phyloP scores from a whole-genome alignment of 2,797 vertebrate species.

The Streptopelia turtur region DNA sequence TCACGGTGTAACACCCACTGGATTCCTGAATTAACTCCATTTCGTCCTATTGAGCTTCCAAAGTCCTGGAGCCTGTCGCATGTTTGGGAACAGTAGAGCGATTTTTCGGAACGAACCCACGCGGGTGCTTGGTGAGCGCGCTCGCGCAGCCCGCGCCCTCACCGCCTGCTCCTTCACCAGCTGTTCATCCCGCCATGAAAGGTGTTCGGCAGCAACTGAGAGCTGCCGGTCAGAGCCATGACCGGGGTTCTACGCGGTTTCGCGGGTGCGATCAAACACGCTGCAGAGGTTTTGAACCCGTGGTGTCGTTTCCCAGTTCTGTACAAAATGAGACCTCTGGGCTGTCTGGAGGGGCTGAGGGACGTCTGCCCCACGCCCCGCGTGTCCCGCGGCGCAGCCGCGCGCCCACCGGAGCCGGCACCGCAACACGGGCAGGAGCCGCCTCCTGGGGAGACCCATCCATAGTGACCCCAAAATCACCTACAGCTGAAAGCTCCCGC shows the following conservation, averaged over 20 bases:
- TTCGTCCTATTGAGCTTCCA: neutral
- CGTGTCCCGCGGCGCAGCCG: neutral
- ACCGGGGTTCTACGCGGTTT: neutral
- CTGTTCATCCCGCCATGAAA: neutral
- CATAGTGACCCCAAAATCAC: neutral
- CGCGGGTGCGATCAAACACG: neutral
- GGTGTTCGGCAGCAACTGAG: neutral
- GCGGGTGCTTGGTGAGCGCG: neutral
- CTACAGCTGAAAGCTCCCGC: neutral
- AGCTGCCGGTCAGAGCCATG: neutral
- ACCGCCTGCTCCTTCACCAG: neutral
- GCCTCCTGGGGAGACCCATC: too few relatives aligned
- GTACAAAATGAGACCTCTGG: neutral
- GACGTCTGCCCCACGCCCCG: conserved; percentile 17
- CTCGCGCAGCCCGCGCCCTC: neutral
- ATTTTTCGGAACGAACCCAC: conserved; percentile 2
- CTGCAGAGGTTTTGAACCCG: neutral
- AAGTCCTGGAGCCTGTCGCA: neutral
- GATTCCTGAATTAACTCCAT: neutral
- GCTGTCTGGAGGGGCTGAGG: conserved; percentile 6
- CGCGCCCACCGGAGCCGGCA: too few relatives aligned
- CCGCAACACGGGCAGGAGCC: too few relatives aligned
- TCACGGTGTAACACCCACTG: neutral
- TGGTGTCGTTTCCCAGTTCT: neutral
- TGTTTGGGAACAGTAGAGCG: neutral